phyloP scores from a whole-genome alignment of 2,113 vertebrate genomes.

The Gasterosteus nipponicus region DNA sequence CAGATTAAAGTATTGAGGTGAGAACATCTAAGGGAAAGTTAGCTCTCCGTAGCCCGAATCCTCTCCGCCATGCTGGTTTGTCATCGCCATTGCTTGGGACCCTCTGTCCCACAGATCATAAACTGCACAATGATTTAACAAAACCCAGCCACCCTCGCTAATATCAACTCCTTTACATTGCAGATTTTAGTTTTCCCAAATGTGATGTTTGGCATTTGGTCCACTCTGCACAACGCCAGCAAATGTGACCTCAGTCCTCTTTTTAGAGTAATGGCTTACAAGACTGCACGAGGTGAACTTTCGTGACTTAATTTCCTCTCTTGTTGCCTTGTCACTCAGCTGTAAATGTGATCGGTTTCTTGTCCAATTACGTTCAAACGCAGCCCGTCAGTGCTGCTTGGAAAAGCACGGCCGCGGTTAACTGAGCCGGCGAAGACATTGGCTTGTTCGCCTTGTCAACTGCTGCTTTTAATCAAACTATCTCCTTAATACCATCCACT shows the following conservation, averaged over 20 bases:
- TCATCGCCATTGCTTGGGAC: constrained; percentile 37
- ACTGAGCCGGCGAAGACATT: constrained; percentile 61
- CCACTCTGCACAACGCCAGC: constrained; percentile 57
- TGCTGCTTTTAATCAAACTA: constrained; percentile 71
- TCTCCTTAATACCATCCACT: constrained; percentile 67
- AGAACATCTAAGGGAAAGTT: constrained; percentile 58
- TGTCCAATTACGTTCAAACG: constrained; percentile 68
- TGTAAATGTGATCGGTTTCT: constrained; percentile 80
- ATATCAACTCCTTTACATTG: constrained; percentile 65
- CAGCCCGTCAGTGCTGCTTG: constrained; percentile 52
- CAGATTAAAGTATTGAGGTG: constrained; percentile 50
- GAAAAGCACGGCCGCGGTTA: constrained; percentile 51
- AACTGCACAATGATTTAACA: constrained; percentile 60
- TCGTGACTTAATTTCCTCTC: constrained; percentile 81
- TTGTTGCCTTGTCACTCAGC: constrained; percentile 71
- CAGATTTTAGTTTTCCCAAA: constrained; percentile 65
- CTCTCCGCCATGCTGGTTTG: constrained; percentile 50
- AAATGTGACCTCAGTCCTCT: constrained; percentile 61
- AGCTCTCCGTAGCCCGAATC: constrained; percentile 34
- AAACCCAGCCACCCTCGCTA: constrained; percentile 44
- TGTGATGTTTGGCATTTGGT: constrained; percentile 60
- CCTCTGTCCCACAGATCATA: constrained; percentile 61
- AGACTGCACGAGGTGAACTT: constrained; percentile 69
- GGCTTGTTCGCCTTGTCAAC: constrained; percentile 73
- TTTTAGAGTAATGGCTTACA: constrained; percentile 75